phyloP scores from a whole-genome alignment of 92 coral and sea anemone species.

The Parazoanthus atlanticus region DNA sequence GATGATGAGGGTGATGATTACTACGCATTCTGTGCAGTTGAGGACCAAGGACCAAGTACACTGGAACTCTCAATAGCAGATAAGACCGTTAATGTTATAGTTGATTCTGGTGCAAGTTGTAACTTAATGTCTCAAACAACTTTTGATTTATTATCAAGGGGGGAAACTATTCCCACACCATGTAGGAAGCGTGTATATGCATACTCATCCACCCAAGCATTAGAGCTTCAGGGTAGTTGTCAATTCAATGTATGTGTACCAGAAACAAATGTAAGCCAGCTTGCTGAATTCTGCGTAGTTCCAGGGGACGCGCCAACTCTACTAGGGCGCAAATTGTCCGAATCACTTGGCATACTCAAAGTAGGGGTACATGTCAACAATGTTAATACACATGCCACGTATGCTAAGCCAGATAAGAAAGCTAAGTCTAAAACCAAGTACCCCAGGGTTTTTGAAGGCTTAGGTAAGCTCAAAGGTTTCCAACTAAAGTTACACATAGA shows the following conservation, averaged over 20 bases:
- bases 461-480: constrained; percentile 49
- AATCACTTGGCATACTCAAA: constrained; percentile 22
- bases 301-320: constrained; percentile 44
- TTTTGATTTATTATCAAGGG: constrained; percentile 43
- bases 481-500: constrained; percentile 52
- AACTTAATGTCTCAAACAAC: constrained; percentile 52
- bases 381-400: neutral
- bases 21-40: neutral
- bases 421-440: constrained; percentile 23
- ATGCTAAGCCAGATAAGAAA: constrained; percentile 15
- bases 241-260: constrained; percentile 37
- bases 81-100: constrained; percentile 54
- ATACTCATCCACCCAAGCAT: constrained; percentile 36
- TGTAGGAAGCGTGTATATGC: constrained; percentile 45
- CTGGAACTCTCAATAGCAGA: constrained; percentile 47
- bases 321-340: constrained; percentile 28
- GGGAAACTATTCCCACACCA: neutral
- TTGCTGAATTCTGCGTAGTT: constrained; percentile 45
- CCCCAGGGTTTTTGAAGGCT: constrained; percentile 49
- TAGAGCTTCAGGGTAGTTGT: constrained; percentile 53
- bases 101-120: constrained; percentile 72
- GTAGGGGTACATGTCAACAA: constrained; percentile 12
- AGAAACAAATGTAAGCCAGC: constrained; percentile 28
- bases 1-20: constrained; percentile 13
- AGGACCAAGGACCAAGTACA: neutral